Evolutionary conservation across 2,797 vertebrate genomes (phyloP).

Genomic region (Lepus townsendii): DNA sequence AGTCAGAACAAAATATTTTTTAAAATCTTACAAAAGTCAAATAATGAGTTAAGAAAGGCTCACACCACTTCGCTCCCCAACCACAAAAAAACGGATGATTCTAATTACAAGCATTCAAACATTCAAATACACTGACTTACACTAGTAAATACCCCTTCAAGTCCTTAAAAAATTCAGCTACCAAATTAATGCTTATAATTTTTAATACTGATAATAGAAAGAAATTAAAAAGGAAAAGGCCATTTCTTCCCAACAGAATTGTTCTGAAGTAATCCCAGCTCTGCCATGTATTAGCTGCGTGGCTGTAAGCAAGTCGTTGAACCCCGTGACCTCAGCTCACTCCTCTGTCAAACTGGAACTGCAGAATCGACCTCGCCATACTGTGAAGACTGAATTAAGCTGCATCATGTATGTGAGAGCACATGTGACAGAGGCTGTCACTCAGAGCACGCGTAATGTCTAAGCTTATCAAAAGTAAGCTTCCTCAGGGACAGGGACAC

Average conservation of each 20-base stretch:
- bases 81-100: constrained; percentile 64
- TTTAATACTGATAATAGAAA: constrained; percentile 54
- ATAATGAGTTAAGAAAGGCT: constrained; percentile 66
- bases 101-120: constrained; percentile 68
- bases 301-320: constrained; percentile 46
- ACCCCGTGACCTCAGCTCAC: constrained; percentile 50
- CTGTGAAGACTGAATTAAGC: constrained; percentile 10
- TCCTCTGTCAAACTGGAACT: constrained; percentile 39
- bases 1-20: constrained; percentile 82
- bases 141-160: constrained; percentile 47
- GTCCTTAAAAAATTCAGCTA: constrained; percentile 65
- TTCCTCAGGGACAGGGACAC: neutral
- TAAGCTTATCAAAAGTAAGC: constrained; percentile 47
- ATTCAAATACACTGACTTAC: constrained; percentile 52
- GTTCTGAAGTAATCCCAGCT: constrained; percentile 76
- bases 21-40: constrained; percentile 74
- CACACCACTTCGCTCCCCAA: constrained; percentile 74
- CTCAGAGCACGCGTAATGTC: constrained; percentile 36
- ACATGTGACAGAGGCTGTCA: neutral
- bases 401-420: neutral
- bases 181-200: constrained; percentile 53
- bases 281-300: constrained; percentile 73
- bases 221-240: constrained; percentile 37
- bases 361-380: neutral
- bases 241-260: constrained; percentile 43